Conservation (phyloP, 2,797 vertebrate genomes). For the Zalophus californianus region DNA sequence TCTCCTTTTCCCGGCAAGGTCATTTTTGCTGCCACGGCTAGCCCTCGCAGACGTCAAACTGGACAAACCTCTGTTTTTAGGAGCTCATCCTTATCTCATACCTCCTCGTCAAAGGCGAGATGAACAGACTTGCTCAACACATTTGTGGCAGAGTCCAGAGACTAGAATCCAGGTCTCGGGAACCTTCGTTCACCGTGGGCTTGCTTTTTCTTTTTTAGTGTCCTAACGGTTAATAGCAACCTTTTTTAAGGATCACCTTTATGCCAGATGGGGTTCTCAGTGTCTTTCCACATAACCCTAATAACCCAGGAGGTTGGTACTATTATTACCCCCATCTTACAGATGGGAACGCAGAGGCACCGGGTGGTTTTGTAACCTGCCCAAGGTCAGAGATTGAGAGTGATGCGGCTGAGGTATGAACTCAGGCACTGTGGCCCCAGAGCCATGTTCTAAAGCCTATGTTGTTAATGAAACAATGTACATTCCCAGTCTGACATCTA, state of each 20-base stretch:
- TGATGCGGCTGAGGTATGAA: background rate
- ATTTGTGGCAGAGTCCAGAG: background rate
- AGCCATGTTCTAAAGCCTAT: background rate
- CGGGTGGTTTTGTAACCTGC: background rate
- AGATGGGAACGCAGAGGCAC: background rate
- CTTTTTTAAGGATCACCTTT: background rate
- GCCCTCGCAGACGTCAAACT: background rate
- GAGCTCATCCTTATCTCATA: background rate
- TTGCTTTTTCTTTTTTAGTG: background rate
- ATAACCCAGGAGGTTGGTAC: background rate
- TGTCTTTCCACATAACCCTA: background rate
- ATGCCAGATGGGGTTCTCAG: background rate
- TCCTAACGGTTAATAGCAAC: background rate
- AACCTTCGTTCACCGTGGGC: background rate
- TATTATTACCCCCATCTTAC: background rate
- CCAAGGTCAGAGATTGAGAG: background rate
- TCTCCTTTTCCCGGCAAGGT: conserved; percentile 49
- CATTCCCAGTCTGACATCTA: background rate
- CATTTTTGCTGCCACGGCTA: background rate
- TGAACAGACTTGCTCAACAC: background rate
- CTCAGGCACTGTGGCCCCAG: background rate
- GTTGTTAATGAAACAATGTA: background rate
- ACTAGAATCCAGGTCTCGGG: background rate
- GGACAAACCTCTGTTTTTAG: background rate
- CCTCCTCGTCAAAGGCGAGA: background rate